phyloP scores from a whole-genome alignment of 2,113 vertebrate genomes.

The Lepus americanus region DNA sequence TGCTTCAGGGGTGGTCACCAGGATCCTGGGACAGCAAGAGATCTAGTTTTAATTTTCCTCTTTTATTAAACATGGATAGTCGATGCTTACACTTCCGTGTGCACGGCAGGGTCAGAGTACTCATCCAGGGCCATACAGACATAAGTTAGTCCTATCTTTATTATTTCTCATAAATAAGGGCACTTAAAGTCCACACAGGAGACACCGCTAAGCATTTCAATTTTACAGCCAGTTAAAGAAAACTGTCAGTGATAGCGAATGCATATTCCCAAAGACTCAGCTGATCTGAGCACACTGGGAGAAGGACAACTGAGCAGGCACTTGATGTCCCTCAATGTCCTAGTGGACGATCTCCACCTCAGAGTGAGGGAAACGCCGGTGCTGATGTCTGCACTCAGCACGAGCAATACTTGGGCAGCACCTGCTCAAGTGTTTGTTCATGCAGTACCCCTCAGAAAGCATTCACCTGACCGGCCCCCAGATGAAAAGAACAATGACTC shows the following conservation, averaged over 20 bases:
- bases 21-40: background rate
- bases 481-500: background rate
- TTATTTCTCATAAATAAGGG: background rate
- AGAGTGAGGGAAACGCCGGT: background rate
- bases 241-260: constrained; percentile 30
- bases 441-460: background rate
- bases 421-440: constrained; percentile 25
- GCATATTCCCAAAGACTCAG: constrained; percentile 25
- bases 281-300: background rate
- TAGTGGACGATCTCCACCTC: background rate
- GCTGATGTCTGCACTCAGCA: background rate
- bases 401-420: background rate
- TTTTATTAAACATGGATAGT: background rate
- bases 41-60: background rate
- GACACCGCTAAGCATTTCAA: background rate
- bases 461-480: background rate
- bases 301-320: background rate
- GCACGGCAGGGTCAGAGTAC: background rate
- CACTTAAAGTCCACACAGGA: background rate
- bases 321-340: background rate
- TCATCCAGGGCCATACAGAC: background rate
- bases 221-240: background rate
- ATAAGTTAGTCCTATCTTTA: background rate
- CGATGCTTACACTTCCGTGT: background rate
- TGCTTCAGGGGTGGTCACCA: background rate